Conservation (phyloP, 1,140 invertebrate genomes). For the Apis laboriosa region DNA sequence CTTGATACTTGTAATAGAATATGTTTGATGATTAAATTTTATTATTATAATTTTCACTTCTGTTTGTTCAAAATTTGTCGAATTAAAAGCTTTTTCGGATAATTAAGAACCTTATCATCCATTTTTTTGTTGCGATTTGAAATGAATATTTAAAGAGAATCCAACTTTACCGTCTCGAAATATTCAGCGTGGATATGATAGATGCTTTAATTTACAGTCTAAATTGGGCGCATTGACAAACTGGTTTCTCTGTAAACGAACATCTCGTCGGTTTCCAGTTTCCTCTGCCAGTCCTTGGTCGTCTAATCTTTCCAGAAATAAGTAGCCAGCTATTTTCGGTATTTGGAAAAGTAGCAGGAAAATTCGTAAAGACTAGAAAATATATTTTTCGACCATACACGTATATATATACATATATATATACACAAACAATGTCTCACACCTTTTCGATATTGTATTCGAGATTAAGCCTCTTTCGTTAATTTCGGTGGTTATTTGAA, state of each 20-base stretch:
- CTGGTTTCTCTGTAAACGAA: neutral
- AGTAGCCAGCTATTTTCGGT: constrained; percentile 32
- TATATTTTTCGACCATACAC: neutral
- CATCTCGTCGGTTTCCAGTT: constrained; percentile 26
- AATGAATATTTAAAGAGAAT: no score
- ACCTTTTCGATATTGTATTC: neutral
- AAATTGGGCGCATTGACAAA: constrained; percentile 20
- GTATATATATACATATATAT: neutral
- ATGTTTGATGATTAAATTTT: no score
- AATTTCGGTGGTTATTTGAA: neutral
- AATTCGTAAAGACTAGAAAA: neutral
- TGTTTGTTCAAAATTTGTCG: no score
- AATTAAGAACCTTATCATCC: no score
- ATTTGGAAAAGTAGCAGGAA: constrained; percentile 7
- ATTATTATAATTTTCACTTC: no score
- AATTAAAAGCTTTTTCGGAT: no score
- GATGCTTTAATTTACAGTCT: constrained; percentile 1
- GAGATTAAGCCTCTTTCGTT: neutral
- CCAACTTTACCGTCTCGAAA: neutral
- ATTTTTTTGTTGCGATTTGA: no score
- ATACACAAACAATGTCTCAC: neutral
- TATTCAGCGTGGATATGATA: neutral
- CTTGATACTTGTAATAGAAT: no score
- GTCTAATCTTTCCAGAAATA: constrained; percentile 39
- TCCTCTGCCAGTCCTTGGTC: constrained; percentile 8